Conservation (phyloP, 2,797 vertebrate species). For the Phyllotis vaccarum region DNA sequence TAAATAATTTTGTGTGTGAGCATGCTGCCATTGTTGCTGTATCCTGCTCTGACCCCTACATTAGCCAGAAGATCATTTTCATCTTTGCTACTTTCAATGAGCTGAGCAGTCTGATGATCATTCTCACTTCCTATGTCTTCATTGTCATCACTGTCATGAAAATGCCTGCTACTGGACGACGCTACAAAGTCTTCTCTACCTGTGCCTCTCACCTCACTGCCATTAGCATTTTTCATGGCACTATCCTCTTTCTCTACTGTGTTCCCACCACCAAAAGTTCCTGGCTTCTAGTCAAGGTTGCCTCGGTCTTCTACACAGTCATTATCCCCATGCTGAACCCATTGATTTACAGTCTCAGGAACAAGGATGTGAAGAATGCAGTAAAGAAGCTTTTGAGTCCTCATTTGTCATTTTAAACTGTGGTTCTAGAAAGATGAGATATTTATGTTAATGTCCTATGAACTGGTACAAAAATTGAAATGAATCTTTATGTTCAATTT, state of each 20-base stretch:
- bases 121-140: constrained; percentile 69
- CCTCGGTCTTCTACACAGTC: constrained; percentile 56
- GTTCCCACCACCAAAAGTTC: constrained; percentile 43
- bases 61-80: constrained; percentile 49
- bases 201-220: constrained; percentile 68
- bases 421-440: background rate
- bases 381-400: background rate
- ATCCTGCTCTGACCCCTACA: constrained; percentile 53
- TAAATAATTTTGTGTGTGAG: too few species aligned
- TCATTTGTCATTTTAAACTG: background rate
- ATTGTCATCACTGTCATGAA: constrained; percentile 67
- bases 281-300: constrained; percentile 56
- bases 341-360: constrained; percentile 66
- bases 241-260: constrained; percentile 74
- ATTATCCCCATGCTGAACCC: constrained; percentile 63
- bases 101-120: constrained; percentile 43
- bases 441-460: background rate
- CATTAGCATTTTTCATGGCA: constrained; percentile 64
- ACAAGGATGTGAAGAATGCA: constrained; percentile 62
- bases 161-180: background rate
- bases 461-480: background rate
- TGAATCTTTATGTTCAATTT: background rate
- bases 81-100: constrained; percentile 60
- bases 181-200: constrained; percentile 25
- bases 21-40: background rate